Percentiles rank a stretch among this genome's conserved stretches.
phyloP scores from a whole-genome alignment of 2,797 vertebrate species.

The Pseudochromis fuscus region DNA sequence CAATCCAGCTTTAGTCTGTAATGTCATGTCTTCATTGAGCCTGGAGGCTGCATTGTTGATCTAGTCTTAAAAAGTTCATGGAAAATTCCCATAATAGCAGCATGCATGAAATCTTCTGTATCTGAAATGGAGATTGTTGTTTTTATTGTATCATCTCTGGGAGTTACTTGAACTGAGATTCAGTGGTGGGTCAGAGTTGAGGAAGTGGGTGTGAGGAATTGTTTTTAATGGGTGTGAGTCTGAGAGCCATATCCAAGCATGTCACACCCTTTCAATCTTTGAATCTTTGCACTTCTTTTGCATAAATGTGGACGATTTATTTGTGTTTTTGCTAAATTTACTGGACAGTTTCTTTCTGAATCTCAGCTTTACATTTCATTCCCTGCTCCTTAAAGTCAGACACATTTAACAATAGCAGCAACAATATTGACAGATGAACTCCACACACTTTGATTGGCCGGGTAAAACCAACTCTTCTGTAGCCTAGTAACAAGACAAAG shows the following conservation, averaged over 20 bases:
- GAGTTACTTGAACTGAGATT: slow-evolving; percentile 60
- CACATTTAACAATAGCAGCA: slow-evolving; percentile 25
- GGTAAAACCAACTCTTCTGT: slow-evolving; percentile 55
- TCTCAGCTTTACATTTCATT: slow-evolving; percentile 7
- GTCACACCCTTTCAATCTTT: slow-evolving; percentile 15
- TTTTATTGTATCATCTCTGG: slow-evolving; percentile 64
- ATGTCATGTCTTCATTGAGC: slow-evolving; percentile 3
- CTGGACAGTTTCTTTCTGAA: not conserved
- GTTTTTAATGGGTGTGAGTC: slow-evolving; percentile 52
- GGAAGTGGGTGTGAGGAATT: slow-evolving; percentile 54
- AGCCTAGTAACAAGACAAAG: slow-evolving; percentile 70
- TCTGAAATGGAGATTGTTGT: slow-evolving; percentile 62
- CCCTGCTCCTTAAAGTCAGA: not conserved
- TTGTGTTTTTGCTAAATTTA: not conserved
- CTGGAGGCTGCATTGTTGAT: not conserved
- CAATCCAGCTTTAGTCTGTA: not conserved
- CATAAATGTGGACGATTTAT: slow-evolving; percentile 2
- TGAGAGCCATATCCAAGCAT: slow-evolving; percentile 10
- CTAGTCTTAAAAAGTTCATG: slow-evolving; percentile 21
- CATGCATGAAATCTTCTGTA: slow-evolving; percentile 50
- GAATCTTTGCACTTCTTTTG: slow-evolving; percentile 26
- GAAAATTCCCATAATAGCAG: slow-evolving; percentile 49
- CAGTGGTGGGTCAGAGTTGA: slow-evolving; percentile 59
- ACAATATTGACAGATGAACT: slow-evolving; percentile 31
- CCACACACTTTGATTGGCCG: slow-evolving; percentile 45